phyloP scores from a whole-genome alignment of 1,140 invertebrate species.

The Ruditapes philippinarum region DNA sequence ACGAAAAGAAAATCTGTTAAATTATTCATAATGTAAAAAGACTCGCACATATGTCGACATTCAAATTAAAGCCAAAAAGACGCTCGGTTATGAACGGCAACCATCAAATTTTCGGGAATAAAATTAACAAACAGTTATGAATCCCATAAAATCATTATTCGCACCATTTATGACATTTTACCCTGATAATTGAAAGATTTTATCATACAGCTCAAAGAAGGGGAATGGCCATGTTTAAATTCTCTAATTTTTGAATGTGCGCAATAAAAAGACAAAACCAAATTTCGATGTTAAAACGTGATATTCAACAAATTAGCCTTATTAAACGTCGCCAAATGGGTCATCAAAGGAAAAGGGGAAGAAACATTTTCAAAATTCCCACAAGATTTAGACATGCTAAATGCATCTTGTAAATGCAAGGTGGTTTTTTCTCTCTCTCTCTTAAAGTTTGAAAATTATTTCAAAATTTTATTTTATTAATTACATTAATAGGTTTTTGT shows the following conservation, averaged over 20 bases:
- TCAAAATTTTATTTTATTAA: no score
- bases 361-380: neutral
- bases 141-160: slow-evolving; percentile 58
- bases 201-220: slow-evolving; percentile 36
- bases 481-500: no score
- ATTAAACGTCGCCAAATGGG: slow-evolving; percentile 15
- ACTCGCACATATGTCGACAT: slow-evolving; percentile 7
- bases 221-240: slow-evolving; percentile 25
- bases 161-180: slow-evolving; percentile 53
- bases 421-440: no score
- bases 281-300: slow-evolving; percentile 25
- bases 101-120: neutral
- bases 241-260: slow-evolving; percentile 35
- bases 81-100: neutral
- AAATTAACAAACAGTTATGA: slow-evolving; percentile 53
- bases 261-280: slow-evolving; percentile 48
- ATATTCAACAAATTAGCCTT: slow-evolving; percentile 23
- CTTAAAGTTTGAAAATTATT: no score
- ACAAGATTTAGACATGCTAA: slow-evolving; percentile 20
- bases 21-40: slow-evolving; percentile 31
- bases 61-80: neutral
- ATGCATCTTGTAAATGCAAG: neutral
- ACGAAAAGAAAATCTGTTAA: slow-evolving; percentile 10
- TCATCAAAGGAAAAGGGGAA: neutral
- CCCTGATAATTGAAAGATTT: slow-evolving; percentile 49